Evolutionary conservation across 1,140 invertebrate species (phyloP), one percentile per base, ranked within the genome.

Genomic region (Dreissena rostriformis): DNA sequence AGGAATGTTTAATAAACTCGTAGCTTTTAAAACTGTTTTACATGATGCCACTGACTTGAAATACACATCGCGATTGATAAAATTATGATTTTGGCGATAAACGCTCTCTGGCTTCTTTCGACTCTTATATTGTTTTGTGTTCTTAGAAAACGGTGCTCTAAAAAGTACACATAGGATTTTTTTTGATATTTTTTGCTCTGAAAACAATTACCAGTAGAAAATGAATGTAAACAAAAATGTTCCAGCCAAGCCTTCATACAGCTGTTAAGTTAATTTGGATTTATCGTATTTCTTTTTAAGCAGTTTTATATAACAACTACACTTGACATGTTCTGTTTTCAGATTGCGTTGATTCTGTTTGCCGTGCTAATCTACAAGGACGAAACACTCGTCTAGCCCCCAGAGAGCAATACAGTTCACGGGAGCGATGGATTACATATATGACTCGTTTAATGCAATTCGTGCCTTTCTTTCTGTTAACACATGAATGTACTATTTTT

Each of bases 311-410:
- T 14, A 49, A 10, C 70, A 73, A 22, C 49, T 51, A 53, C 7
- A 4, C 7, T 4, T 71, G 8, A 49, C 8, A 29, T 29, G 14
- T 71, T 71, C 29, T 73, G 52, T 22, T 73, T 52, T 51, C 70
- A 73, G 70, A 52, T 73, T 52, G 70, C 26, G 0, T 19, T 73
- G 70, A 73, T 73, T 26, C 22, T 73, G 22, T 73, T 73, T 26
- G 70, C 70, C 19, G 24, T 39, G 1, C 51, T 73, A 6, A 49
- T 51, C 15, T 52, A 73, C 70, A 73, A 73, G 26, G 49, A 73
- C 26, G 22, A 53, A 19, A 24, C 22, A 52, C 52, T 73, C 39
- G 10, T 14, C 19, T 22, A 53, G 7, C 22, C 49, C 6, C 70
- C 26, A 0, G 51, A 53, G 22, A 53, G 53, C 22, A 71, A 5